Percentiles rank a stretch among this genome's conserved stretches.
These are phyloP conservation scores for Tenthredo distinguenda DNA, from an alignment of 2,888 invertebrate species.

Conservation along the genomic window DNA sequence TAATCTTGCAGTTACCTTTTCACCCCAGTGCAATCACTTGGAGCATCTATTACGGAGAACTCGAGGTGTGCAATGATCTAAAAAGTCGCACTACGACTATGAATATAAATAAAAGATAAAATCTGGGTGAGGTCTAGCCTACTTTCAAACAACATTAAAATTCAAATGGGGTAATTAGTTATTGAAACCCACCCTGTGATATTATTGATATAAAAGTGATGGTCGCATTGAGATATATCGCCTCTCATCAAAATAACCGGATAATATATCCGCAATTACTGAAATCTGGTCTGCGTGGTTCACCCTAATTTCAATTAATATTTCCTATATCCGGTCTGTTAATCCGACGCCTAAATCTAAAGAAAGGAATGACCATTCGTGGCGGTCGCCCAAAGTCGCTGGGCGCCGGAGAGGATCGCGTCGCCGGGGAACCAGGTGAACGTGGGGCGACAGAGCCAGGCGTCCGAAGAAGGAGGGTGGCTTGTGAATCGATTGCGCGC, in stretches of 20 bases:
- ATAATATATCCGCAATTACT: background rate
- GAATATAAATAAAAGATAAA: background rate
- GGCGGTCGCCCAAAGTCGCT: slow-evolving; percentile 45
- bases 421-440: slow-evolving; percentile 30
- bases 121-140: background rate
- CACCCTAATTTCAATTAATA: background rate
- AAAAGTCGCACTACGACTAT: background rate
- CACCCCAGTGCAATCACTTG: background rate
- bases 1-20: background rate
- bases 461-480: slow-evolving; percentile 30
- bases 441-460: slow-evolving; percentile 13
- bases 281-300: background rate
- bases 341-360: background rate
- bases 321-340: background rate
- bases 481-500: slow-evolving; percentile 49
- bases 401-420: slow-evolving; percentile 12
- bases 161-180: background rate
- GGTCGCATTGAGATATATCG: background rate
- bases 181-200: background rate
- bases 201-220: background rate
- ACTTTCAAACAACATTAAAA: background rate
- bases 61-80: background rate
- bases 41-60: background rate
- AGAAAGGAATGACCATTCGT: background rate
- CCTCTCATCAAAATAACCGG: background rate